Evolutionary conservation across 2,888 invertebrate species (phyloP).

Genomic region (Hirudinaria manillensis): DNA sequence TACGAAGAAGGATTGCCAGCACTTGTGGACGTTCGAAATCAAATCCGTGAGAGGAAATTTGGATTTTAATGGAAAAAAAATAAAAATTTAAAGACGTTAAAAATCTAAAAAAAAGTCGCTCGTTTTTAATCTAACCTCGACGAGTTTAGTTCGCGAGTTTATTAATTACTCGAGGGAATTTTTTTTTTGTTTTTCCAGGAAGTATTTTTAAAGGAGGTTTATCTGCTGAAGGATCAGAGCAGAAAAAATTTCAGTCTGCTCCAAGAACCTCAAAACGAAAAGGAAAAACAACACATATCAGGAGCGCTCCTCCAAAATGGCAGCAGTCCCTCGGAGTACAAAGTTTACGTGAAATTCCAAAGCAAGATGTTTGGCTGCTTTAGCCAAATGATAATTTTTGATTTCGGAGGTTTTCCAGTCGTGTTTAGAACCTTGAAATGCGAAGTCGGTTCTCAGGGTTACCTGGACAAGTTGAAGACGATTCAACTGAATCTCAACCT

Average conservation of each 20-base stretch:
- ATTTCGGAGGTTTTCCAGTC: constrained; percentile 48
- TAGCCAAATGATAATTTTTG: constrained; percentile 48
- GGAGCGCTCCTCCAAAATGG: constrained; percentile 33
- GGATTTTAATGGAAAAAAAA: too few species aligned
- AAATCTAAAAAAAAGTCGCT: too few species aligned
- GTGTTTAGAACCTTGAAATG: constrained; percentile 46
- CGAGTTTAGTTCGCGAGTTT: too few species aligned
- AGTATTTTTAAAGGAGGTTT: not conserved
- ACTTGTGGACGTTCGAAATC: too few species aligned
- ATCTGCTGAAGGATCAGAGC: not conserved
- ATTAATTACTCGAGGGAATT: not conserved
- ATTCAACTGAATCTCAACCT: constrained; percentile 46
- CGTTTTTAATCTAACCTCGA: too few species aligned
- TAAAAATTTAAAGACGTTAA: too few species aligned
- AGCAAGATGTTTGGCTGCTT: constrained; percentile 51
- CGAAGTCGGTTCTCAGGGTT: constrained; percentile 45
- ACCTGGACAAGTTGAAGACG: constrained; percentile 44
- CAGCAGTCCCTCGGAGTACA: constrained; percentile 44
- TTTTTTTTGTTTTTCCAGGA: not conserved
- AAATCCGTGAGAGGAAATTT: too few species aligned
- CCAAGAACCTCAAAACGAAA: not conserved
- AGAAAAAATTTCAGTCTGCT: not conserved
- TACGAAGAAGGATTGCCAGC: not conserved
- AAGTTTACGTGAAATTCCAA: constrained; percentile 41
- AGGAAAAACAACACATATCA: not conserved